phyloP scores from a whole-genome alignment of 2,113 vertebrate genomes.

The Tragelaphus imberbis region DNA sequence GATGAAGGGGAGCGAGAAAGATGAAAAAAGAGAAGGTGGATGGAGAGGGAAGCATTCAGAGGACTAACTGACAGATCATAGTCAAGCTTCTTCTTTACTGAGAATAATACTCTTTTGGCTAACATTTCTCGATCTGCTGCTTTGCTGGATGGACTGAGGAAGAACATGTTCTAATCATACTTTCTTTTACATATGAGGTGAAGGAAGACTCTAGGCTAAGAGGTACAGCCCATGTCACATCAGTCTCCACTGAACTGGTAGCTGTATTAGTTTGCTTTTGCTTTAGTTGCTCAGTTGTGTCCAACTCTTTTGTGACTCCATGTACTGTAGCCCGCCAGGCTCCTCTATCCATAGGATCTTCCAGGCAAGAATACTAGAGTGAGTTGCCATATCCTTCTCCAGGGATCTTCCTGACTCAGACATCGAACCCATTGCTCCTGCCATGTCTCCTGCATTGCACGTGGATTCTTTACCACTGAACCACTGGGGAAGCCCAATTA shows the following conservation, averaged over 20 bases:
- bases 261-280: not conserved
- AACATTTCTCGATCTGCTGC: not conserved
- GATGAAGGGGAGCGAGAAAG: not conserved
- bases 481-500: not conserved
- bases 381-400: not conserved
- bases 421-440: not conserved
- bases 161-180: not conserved
- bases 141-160: not conserved
- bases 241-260: not conserved
- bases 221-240: not conserved
- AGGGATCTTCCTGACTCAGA: not conserved
- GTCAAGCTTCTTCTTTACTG: not conserved
- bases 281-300: not conserved
- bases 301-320: not conserved
- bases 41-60: not conserved
- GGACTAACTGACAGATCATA: not conserved
- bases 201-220: not conserved
- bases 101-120: not conserved
- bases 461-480: not conserved
- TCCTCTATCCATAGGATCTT: not conserved
- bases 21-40: not conserved
- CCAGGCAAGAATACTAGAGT: not conserved
- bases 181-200: not conserved
- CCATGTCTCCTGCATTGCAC: not conserved
- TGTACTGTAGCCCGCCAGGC: not conserved